Base-by-base conservation (phyloP, 2,888 invertebrate species). In the Chalcis sispes region DNA sequence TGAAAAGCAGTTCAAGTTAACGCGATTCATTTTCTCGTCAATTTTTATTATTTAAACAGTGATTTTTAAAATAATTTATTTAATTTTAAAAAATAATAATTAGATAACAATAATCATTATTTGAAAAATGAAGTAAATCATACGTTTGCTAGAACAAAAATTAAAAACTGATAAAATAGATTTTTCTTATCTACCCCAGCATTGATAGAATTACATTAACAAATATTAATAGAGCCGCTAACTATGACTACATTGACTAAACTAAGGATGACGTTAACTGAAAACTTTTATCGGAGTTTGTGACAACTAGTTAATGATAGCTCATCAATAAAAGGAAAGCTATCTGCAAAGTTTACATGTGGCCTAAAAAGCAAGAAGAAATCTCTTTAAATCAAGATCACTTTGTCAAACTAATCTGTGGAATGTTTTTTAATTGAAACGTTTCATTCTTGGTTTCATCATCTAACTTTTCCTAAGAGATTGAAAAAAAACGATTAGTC, bases 231-330 rank as follows among this genome's bases (percentile, higher is more conserved):
- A 59, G 58, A 72, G 54, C 25, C 42, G 27, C 18, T 40, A 13
- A 2, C 40, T 29, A 18, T 10, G 10, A 48, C 52, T 20, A 42
- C 61, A 50, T 56, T 40, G 18, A 64, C 20, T 42, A 50, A 69
- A 70, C 13, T 1, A 48, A 5, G 42, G 42, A 64, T 56, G 66
- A 59, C 64, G 62, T 72, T 62, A 65, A 61, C 70, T 70, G 70
- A 70, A 77, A 77, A 36, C 0, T 61, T 66, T 74, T 77, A 77
- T 77, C 77, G 32, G 29, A 13, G 27, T 20, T 40, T 23, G 61
- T 74, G 77, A 74, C 70, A 77, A 74, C 59, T 71, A 65, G 70
- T 66, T 74, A 20, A 77, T 77, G 73, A 71, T 69, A 50, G 71
- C 50, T 71, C 73, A 77, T 77, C 71, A 77, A 77, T 77, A 77